phyloP scores from a whole-genome alignment of 1,140 invertebrate genomes.

The Zeugodacus cucurbitae region DNA sequence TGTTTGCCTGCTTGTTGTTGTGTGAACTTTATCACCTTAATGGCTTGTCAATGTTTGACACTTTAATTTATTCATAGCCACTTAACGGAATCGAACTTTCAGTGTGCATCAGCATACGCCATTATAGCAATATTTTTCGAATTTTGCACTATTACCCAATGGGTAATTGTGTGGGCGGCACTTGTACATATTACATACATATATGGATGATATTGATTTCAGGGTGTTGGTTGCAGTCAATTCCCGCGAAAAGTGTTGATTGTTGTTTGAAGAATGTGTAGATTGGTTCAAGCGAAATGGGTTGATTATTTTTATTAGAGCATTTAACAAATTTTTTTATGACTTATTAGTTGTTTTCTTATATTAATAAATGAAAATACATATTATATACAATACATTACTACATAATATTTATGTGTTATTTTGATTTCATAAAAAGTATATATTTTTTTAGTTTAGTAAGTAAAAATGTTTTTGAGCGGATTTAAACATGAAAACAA shows the following conservation, averaged over 20 bases:
- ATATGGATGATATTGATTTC: not conserved
- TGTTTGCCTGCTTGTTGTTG: constrained; percentile 18
- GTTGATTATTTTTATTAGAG: not conserved
- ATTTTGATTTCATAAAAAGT: no score
- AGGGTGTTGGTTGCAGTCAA: not conserved
- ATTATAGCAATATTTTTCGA: not conserved
- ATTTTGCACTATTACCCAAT: not conserved
- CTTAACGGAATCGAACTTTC: constrained; percentile 34
- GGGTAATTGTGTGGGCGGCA: not conserved
- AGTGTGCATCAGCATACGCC: constrained; percentile 1
- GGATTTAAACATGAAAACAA: no score
- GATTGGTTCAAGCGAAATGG: not conserved
- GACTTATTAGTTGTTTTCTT: no score
- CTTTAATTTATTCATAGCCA: constrained; percentile 37
- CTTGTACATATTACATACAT: no score
- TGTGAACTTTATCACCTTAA: constrained; percentile 37
- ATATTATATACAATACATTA: no score
- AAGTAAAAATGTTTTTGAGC: no score
- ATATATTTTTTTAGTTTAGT: no score
- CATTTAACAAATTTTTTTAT: no score
- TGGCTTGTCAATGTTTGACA: constrained; percentile 39
- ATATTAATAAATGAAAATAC: no score
- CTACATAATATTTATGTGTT: no score
- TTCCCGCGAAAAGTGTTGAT: not conserved
- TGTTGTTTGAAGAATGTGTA: not conserved